A percentile compares a stretch with the other conserved stretches of the same genome.
These are phyloP conservation scores for Vespertilio murinus DNA, from an alignment of 2,797 vertebrate species.

Conservation along the genomic window DNA sequence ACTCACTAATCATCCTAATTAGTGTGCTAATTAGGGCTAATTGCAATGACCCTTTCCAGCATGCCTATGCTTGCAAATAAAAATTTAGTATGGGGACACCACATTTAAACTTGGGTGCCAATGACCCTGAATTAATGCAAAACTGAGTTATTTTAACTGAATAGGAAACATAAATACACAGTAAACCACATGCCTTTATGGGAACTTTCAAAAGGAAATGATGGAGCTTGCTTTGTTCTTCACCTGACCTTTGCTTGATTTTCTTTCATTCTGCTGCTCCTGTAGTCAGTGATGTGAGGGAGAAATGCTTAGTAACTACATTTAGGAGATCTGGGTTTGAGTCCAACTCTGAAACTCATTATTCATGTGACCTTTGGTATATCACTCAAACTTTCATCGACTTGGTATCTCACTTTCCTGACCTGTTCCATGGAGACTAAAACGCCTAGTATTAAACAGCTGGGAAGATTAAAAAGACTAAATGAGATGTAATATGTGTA, in stretches of 20 bases:
- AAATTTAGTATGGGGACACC: background rate
- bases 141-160: constrained; percentile 17
- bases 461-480: constrained; percentile 13
- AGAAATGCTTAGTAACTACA: background rate
- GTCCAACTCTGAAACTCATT: background rate
- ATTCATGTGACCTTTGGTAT: constrained; percentile 9
- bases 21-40: background rate
- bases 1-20: background rate
- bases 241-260: background rate
- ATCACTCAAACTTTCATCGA: background rate
- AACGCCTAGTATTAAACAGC: background rate
- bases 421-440: background rate
- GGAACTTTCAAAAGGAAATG: background rate
- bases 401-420: background rate
- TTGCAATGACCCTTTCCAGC: background rate
- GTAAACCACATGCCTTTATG: background rate
- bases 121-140: background rate
- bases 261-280: background rate
- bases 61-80: background rate
- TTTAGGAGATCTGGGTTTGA: background rate
- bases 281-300: background rate
- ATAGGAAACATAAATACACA: background rate
- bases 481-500: background rate
- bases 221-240: background rate
- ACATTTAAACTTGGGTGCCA: background rate